Base-by-base conservation (phyloP, 2,113 vertebrate genomes). In the Irena cyanogastra region DNA sequence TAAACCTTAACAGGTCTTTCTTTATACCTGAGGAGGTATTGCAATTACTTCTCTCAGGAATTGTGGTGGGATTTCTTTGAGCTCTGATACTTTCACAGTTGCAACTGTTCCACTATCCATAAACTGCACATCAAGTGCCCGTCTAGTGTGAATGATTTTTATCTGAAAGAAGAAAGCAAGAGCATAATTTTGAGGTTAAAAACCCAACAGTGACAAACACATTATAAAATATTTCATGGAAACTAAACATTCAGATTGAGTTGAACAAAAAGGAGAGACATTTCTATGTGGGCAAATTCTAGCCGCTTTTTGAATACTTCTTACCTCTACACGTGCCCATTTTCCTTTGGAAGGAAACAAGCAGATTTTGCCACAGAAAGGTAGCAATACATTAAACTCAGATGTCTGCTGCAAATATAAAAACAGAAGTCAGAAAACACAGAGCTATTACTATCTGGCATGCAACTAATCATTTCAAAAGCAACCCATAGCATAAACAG, bases 251-350 rank as follows among this genome's bases (percentile, higher is more conserved):
- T 87, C 8, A 24, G 31, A 33, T 33, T 41, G 50, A 63, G 17
- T 17, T 53, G 33, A 87, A 76, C 7, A 37, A 60, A 44, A 59
- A n/a, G 16, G 70, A 49, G 4, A 80, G 33, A 4, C 9, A 76
- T 42, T 89, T 52, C 14, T 54, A 2, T 6, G 9, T 26, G 8
- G 35, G 24, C 45, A 78, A 85, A 88, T 9, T 23, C 35, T 16
- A 54, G 52, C 17, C 61, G 28, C 28, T 89, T 45, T 87, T 49
- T 41, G 49, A 84, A 54, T 59, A 35, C 57, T 74, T 89, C 96
- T 98, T 98, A 99, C 99, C 98, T 99, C 99, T 23, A 98, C 99
- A 96, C 99, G 98, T 76, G 98, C 97, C 99, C 98, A 99, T 93
- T 98, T 98, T 94, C 98, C 98, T 98, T 99, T 98, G 96, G 97